These are phyloP conservation scores for Melolontha melolontha DNA, from an alignment of 2,888 invertebrate species.

Conservation along the genomic window DNA sequence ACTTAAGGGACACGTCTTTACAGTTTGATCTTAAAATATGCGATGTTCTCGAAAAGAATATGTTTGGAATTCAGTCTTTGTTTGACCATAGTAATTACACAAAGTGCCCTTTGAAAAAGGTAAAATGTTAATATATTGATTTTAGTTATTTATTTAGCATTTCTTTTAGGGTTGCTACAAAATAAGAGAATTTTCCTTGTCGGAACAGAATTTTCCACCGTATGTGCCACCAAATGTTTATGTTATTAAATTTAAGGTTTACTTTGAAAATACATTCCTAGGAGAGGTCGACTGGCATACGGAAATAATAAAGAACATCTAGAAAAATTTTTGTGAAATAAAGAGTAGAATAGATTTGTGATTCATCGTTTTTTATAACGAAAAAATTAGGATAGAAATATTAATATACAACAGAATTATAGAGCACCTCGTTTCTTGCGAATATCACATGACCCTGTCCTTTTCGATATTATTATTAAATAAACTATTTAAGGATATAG, in stretches of 20 bases:
- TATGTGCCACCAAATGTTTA: conserved; percentile 13
- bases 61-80: background rate
- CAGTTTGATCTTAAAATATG: conserved; percentile 9
- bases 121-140: background rate
- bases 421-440: no score
- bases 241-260: conserved; percentile 18
- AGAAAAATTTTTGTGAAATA: no score
- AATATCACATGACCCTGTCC: no score
- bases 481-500: no score
- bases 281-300: conserved; percentile 15
- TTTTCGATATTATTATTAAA: no score
- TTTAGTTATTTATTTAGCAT: no score
- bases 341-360: no score
- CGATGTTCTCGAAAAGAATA: background rate
- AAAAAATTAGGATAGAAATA: no score
- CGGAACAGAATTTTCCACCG: conserved; percentile 3
- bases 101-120: conserved; percentile 13
- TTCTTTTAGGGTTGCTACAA: conserved; percentile 6
- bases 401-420: no score
- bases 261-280: background rate
- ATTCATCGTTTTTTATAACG: no score
- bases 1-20: background rate
- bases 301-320: conserved; percentile 4
- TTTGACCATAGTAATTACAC: conserved; percentile 12
- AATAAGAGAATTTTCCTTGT: background rate